Evolutionary conservation across 2,113 vertebrate species (phyloP).

Genomic region (Crypturellus undulatus): DNA sequence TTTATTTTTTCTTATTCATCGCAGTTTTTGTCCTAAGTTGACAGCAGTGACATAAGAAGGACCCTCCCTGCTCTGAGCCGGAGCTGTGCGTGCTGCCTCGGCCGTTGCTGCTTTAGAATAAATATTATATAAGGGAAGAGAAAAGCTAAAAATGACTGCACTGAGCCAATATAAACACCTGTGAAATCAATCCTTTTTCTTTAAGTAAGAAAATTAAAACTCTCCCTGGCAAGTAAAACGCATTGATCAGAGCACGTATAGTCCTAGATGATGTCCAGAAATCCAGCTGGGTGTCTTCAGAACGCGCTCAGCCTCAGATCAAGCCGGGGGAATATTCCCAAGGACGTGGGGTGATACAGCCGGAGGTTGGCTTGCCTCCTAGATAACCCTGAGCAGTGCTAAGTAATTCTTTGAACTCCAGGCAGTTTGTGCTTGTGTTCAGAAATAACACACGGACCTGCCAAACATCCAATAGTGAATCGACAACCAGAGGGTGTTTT

Average conservation of each 20-base stretch:
- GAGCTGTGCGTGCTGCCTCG: neutral
- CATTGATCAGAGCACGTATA: neutral
- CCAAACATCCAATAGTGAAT: constrained; percentile 17
- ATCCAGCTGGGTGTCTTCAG: constrained; percentile 16
- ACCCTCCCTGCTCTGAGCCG: constrained; percentile 45
- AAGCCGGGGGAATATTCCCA: constrained; percentile 44
- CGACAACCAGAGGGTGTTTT: constrained; percentile 22
- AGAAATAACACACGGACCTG: constrained; percentile 46
- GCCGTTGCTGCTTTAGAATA: constrained; percentile 18
- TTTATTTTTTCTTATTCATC: constrained; percentile 72
- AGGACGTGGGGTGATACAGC: constrained; percentile 24
- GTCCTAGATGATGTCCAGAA: constrained; percentile 9
- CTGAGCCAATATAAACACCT: constrained; percentile 18
- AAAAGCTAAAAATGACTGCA: neutral
- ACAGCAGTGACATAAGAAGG: constrained; percentile 70
- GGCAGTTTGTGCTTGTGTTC: constrained; percentile 12
- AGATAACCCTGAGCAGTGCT: constrained; percentile 45
- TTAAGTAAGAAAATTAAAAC: constrained; percentile 33
- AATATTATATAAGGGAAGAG: constrained; percentile 55
- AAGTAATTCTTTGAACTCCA: constrained; percentile 47
- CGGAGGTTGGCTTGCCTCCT: constrained; percentile 32
- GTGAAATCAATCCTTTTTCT: constrained; percentile 16
- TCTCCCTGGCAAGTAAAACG: constrained; percentile 7
- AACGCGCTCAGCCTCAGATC: constrained; percentile 33
- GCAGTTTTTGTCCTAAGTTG: constrained; percentile 72